Evolutionary conservation across 2,113 vertebrate genomes (phyloP).

Genomic region (Clupea harengus): DNA sequence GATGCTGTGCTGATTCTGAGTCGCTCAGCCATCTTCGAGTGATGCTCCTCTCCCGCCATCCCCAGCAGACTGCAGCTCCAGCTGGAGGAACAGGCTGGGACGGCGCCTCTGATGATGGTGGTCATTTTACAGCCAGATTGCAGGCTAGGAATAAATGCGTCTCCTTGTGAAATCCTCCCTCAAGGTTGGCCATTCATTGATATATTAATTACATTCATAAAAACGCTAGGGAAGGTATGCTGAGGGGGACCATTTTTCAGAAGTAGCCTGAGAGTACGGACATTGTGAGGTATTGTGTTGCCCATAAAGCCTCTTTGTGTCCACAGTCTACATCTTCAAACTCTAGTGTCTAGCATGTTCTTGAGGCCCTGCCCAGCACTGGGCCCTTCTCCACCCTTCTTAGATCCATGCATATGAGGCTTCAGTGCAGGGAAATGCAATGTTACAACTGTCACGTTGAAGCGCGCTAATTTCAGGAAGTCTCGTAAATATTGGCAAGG

Average conservation of each 20-base stretch:
- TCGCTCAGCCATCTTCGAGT: conserved; percentile 11
- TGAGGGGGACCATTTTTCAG: neutral
- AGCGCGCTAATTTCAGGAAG: neutral
- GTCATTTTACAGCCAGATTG: neutral
- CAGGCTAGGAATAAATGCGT: neutral
- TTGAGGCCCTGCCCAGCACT: neutral
- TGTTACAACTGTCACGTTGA: neutral
- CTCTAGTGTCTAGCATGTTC: neutral
- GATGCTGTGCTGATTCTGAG: conserved; percentile 14
- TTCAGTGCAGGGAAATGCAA: neutral
- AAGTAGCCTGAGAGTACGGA: neutral
- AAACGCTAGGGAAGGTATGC: neutral
- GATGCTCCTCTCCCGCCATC: neutral
- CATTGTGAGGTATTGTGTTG: neutral
- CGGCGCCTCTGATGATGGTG: neutral
- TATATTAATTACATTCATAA: neutral
- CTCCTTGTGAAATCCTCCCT: neutral
- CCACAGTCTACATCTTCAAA: neutral
- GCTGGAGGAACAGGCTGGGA: neutral
- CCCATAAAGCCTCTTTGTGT: neutral
- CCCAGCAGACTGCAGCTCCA: neutral
- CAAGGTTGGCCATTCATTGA: neutral
- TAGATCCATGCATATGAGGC: neutral
- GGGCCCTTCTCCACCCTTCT: neutral
- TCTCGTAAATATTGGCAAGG: neutral